Percentiles rank a stretch among this genome's conserved stretches.
Conservation (phyloP, 1,140 invertebrate genomes). For the Cyrtorhinus lividipennis region DNA sequence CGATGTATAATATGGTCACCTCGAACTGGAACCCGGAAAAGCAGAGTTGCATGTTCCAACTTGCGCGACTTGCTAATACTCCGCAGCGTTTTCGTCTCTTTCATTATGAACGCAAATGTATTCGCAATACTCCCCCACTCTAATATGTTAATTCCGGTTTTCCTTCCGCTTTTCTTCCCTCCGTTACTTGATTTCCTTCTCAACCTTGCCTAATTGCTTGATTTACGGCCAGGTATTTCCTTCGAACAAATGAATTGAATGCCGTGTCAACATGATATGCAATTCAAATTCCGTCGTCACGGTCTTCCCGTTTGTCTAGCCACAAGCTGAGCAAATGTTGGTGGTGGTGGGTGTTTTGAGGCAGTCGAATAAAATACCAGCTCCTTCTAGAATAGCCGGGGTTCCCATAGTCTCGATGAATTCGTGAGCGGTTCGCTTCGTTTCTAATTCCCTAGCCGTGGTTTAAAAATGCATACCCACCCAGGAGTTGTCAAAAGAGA, state of each 20-base stretch:
- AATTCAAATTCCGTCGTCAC: neutral
- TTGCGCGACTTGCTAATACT: neutral
- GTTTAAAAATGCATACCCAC: too few relatives aligned
- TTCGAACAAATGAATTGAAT: neutral
- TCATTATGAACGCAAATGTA: slow-evolving; percentile 4
- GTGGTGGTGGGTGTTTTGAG: neutral
- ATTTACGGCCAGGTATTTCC: neutral
- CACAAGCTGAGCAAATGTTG: neutral
- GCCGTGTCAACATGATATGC: neutral
- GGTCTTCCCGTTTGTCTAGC: neutral
- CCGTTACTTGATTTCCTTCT: neutral
- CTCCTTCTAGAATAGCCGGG: too few relatives aligned
- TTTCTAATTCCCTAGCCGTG: too few relatives aligned
- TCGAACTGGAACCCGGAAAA: too few relatives aligned
- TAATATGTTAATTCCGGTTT: slow-evolving; percentile 12
- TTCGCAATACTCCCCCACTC: neutral
- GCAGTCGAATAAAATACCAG: too few relatives aligned
- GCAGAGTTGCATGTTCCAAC: too few relatives aligned
- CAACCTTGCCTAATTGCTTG: neutral
- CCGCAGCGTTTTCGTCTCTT: neutral
- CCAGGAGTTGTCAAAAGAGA: too few relatives aligned
- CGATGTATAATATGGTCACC: too few relatives aligned
- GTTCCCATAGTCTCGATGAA: too few relatives aligned
- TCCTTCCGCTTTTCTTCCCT: neutral
- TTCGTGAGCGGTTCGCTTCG: too few relatives aligned